Percentiles rank a stretch among this genome's conserved stretches.
Evolutionary conservation across 2,113 vertebrate species (phyloP).

Genomic region (Diphyllodes magnificus): DNA sequence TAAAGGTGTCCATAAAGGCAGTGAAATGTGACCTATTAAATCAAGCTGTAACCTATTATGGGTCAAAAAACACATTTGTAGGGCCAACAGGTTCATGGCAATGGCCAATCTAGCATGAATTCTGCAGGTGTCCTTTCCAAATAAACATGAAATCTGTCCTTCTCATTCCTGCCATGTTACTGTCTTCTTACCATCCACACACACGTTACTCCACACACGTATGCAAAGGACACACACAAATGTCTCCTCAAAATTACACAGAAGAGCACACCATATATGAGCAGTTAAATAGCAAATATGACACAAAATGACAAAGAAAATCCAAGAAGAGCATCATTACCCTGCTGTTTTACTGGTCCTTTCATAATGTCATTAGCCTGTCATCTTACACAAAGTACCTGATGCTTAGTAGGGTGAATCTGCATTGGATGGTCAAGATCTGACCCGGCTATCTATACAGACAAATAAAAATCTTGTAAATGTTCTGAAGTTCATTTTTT

Average conservation of each 20-base stretch:
- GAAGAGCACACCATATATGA: neutral
- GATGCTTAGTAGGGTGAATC: neutral
- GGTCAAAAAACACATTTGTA: conserved; percentile 76
- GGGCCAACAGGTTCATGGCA: conserved; percentile 63
- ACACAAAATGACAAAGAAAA: neutral
- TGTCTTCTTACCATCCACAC: neutral
- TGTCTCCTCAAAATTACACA: neutral
- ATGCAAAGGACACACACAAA: neutral
- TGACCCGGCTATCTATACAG: neutral
- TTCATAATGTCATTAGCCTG: neutral
- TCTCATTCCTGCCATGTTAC: neutral
- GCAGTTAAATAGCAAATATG: neutral
- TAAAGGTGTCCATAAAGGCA: conserved; percentile 75
- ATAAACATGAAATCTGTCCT: conserved; percentile 51
- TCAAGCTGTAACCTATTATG: conserved; percentile 73
- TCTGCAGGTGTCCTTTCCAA: conserved; percentile 69
- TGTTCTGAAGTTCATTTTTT: neutral
- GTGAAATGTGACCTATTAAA: conserved; percentile 79
- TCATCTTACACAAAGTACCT: neutral
- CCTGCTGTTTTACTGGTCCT: neutral
- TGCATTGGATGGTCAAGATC: neutral
- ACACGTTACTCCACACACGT: neutral
- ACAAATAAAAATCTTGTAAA: neutral
- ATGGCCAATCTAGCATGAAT: conserved; percentile 71
- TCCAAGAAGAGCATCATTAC: neutral